Evolutionary conservation across 35 echinoderm and acorn worm genomes (phyloP), one percentile per base, ranked within the genome.

Genomic region (Hemicentrotus pulcherrimus): DNA sequence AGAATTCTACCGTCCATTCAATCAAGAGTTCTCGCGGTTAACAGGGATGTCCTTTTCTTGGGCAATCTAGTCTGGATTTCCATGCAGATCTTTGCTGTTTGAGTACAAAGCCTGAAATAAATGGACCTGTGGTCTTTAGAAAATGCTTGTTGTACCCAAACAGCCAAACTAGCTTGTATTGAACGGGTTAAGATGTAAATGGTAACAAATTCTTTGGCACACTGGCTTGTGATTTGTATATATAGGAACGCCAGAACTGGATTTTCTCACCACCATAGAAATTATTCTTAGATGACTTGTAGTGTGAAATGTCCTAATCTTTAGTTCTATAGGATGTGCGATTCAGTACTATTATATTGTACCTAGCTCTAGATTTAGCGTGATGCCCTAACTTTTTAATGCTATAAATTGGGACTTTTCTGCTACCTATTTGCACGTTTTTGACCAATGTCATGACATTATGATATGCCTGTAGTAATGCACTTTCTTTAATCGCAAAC

Each of bases 1-100:
- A 46, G 93, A 94, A 87, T 97, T 96, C 94, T 97, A 95, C 94
- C 60, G 96, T 47, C 96, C 96, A 50, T 94, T 95, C 19, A 95
- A 96, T 86, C 65, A 94, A 47, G 97, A 96, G 86, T 97, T 99
- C 91, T 33, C 86, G 1, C 47, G 95, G 12, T 91, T 99, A n/a
- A 96, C 94, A 46, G 95, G 95, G 16, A 61, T 65, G 87, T 85
- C 86, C 6, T 97, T 97, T 96, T 41, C 91, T 46, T 99, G 96
- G 96, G 86, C 95, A 41, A 86, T 94, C 10, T 93, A 93, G 46
- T 14, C 19, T 93, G 65, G 65, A 78, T 78, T 22, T 78, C 65
- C 22, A n/a, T 28, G 28, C 0, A 78, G 6, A 78, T 22, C 28
- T 28, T 28, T 0, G n/a, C 65, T 2, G 18, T 22, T 78, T 78